Evolutionary conservation across 1,140 invertebrate genomes (phyloP).

Genomic region (Andricus grossulariae): DNA sequence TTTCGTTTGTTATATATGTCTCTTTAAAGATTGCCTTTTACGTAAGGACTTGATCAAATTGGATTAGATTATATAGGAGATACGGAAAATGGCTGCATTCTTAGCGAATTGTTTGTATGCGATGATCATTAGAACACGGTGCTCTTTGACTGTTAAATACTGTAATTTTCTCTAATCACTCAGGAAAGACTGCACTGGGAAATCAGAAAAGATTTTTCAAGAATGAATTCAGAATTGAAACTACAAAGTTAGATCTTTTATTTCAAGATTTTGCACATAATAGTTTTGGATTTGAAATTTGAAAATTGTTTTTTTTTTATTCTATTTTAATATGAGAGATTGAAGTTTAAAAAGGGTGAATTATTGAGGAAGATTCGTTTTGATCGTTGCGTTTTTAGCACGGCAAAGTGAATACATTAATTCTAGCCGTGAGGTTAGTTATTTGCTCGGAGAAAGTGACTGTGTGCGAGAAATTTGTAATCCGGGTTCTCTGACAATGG

Average conservation of each 20-base stretch:
- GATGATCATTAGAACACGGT: background rate
- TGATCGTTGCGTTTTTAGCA: conserved; percentile 14
- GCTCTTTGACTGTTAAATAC: background rate
- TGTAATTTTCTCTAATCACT: background rate
- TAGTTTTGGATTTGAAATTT: too few relatives aligned
- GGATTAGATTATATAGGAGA: background rate
- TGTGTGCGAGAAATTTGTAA: conserved; percentile 31
- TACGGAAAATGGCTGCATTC: background rate
- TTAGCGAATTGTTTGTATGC: background rate
- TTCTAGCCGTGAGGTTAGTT: conserved; percentile 28
- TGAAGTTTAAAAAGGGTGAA: background rate
- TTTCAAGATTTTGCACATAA: too few relatives aligned
- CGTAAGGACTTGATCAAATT: background rate
- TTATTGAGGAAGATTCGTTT: conserved; percentile 22
- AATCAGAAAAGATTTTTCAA: background rate
- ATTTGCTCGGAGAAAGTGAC: conserved; percentile 30
- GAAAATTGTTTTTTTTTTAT: too few relatives aligned
- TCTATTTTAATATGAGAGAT: too few relatives aligned
- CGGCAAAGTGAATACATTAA: conserved; percentile 22
- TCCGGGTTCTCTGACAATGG: conserved; percentile 31
- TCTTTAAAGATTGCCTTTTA: conserved; percentile 8
- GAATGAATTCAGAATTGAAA: background rate
- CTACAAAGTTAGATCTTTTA: background rate
- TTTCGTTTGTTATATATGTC: background rate
- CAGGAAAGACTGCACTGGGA: background rate